Evolutionary conservation across 2,113 vertebrate species (phyloP), one percentile per base, ranked within the genome.

Genomic region (Aramus guarauna): DNA sequence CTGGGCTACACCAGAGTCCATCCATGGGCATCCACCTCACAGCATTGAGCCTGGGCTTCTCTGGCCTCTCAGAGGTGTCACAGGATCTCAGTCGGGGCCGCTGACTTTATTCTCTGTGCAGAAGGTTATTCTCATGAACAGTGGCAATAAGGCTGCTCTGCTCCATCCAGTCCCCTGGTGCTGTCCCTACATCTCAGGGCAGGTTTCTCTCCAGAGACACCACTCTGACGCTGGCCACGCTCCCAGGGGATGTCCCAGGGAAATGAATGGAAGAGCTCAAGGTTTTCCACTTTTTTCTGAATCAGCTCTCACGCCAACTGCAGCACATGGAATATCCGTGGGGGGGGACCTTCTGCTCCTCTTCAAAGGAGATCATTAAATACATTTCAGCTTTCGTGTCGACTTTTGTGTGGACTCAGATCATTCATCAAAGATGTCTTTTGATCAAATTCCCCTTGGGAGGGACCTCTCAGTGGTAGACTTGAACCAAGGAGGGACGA

Each of bases 401-500:
- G 18, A 64, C 68, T 87, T 66, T 36, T 76, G 58, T 12, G 22
- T 4, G 30, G 85, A 66, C 88, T 96, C 85, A 69, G 88, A 95
- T 97, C 86, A n/a, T 37, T 34, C 89, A 91, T 92, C 80, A 97
- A 96, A 97, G 91, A 85, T 72, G 67, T 72, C 76, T 96, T 89
- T 37, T 95, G 93, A 95, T 96, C 87, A 93, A 58, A 83, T 36
- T 83, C 85, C 88, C 83, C 41, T 94, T 9, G 56, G 90, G 93
- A 94, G 56, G 39, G 24, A 89, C 81, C 71, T 69, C 76, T 95
- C 87, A 55, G 60, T 56, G 81, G 78, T 53, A 83, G 90, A 69
- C 41, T 74, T 75, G 79, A 96, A 74, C 63, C 75, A 75, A 32
- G n/a, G 58, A 91, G 85, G 75, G 66, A 92, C 24, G 9, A 93